These are phyloP conservation scores for Macropodus opercularis DNA, from an alignment of 2,797 vertebrate species.

Conservation along the genomic window DNA sequence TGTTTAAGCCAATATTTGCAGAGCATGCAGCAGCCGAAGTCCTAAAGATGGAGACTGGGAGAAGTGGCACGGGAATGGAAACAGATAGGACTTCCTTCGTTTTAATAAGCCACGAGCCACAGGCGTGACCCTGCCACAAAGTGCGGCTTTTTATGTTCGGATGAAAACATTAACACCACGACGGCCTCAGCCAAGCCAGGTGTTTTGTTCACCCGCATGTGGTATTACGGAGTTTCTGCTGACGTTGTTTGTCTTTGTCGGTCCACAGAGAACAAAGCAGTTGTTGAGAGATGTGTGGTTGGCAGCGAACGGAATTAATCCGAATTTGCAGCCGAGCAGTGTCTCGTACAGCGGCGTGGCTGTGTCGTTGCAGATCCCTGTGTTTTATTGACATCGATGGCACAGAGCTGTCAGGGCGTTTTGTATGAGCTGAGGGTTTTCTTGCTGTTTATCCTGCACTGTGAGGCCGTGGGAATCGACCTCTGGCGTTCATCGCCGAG, in stretches of 20 bases:
- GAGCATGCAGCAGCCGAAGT: conserved; percentile 74
- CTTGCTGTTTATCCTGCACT: conserved; percentile 84
- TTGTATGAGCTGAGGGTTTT: conserved; percentile 79
- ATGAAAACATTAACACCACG: conserved; percentile 96
- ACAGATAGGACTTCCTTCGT: conserved; percentile 90
- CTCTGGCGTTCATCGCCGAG: conserved; percentile 39
- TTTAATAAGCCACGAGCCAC: conserved; percentile 89
- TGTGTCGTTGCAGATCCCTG: conserved; percentile 45
- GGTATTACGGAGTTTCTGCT: conserved; percentile 85
- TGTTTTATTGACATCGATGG: conserved; percentile 46
- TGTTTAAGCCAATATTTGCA: conserved; percentile 84
- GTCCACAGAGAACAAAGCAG: conserved; percentile 87
- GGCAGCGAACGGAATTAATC: conserved; percentile 88
- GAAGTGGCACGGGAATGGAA: conserved; percentile 82
- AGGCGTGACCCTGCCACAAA: conserved; percentile 88
- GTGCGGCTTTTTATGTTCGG: conserved; percentile 92
- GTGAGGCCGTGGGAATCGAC: conserved; percentile 84
- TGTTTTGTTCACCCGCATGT: conserved; percentile 92
- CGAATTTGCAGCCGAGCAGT: conserved; percentile 85
- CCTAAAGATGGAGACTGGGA: conserved; percentile 71
- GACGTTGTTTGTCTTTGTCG: conserved; percentile 85
- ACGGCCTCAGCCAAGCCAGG: conserved; percentile 82
- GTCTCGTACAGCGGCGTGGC: conserved; percentile 66
- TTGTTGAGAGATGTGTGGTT: conserved; percentile 85
- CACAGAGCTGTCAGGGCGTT: conserved; percentile 82